A percentile compares a stretch with the other conserved stretches of the same genome.
phyloP scores from a whole-genome alignment of 2,888 invertebrate species.

The Drosophila kuntzei region DNA sequence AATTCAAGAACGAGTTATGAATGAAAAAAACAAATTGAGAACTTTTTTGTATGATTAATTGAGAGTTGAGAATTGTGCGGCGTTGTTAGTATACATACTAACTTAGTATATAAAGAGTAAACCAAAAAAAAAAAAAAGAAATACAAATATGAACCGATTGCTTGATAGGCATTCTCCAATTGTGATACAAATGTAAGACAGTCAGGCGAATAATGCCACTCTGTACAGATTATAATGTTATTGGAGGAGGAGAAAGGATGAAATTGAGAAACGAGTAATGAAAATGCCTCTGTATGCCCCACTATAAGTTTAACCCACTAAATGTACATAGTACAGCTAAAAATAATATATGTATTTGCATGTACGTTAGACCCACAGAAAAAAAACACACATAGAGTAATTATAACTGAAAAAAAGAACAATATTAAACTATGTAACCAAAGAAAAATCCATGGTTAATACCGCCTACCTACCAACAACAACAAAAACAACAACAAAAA shows the following conservation, averaged over 20 bases:
- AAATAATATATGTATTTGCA: constrained; percentile 13
- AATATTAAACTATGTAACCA: constrained; percentile 11
- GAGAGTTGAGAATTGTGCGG: constrained; percentile 11
- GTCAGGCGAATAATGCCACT: constrained; percentile 32
- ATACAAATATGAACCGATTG: constrained; percentile 38
- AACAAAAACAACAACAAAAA: constrained; percentile 40
- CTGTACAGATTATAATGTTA: constrained; percentile 34
- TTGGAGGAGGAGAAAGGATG: constrained; percentile 9
- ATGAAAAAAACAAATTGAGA: not conserved
- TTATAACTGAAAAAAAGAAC: constrained; percentile 1
- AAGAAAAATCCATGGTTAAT: constrained; percentile 19
- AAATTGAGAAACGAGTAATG: constrained; percentile 26
- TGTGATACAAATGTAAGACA: constrained; percentile 66
- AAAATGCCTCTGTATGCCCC: constrained; percentile 52
- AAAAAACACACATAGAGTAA: constrained; percentile 7
- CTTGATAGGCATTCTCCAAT: constrained; percentile 63
- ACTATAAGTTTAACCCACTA: constrained; percentile 49
- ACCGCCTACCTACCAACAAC: constrained; percentile 45
- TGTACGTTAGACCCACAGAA: constrained; percentile 52
- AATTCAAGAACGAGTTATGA: constrained; percentile 2
- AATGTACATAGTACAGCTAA: constrained; percentile 52
- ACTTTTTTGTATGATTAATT: constrained; percentile 6
- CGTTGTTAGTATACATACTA: constrained; percentile 2
- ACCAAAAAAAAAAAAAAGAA: constrained; percentile 2
- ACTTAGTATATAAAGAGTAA: constrained; percentile 15